Base-by-base conservation (phyloP, 2,888 invertebrate species). In the Megaustenia siamemsis region DNA sequence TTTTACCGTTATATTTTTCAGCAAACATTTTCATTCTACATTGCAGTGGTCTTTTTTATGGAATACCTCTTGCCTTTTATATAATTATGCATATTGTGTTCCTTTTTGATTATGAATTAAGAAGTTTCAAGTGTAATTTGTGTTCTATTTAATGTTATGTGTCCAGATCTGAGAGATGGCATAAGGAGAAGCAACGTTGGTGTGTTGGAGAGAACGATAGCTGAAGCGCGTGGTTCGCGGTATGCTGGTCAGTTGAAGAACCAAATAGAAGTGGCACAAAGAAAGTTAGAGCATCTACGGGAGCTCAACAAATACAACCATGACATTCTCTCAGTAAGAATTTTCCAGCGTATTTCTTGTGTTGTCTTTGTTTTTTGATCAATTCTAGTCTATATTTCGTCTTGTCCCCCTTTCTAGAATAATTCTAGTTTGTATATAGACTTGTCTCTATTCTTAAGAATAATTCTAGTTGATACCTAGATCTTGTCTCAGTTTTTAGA, bases 131-230 rank as follows among this genome's bases (percentile, higher is more conserved):
- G 6, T 60, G 10, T n/a, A n/a, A 10, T 6, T n/a, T 2, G 6
- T 60, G 60, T 60, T 60, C 15, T 49, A 15, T 49, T 49, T 49
- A 10, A 15, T 49, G 6, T 49, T 49, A n/a, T 49, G 49, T 60
- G 60, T 83, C 12, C 87, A 92, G 92, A 91, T 69, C 88, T 92
- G n/a, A 87, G 90, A 28, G 90, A 92, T 77, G 89, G 90, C 1
- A 89, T 91, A 49, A 81, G 90, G 86, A 84, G 92, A 43, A 86
- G 90, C 10, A 90, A 92, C 77, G 90, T 90, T 1, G 89, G 87
- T 0, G 89, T 91, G 24, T 86, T 92, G 53, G 91, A 91, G 56
- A 88, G 86, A 68, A 89, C 90, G 0, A 91, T 92, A 43, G 56
- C 86, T 35, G 89, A 89, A 28, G 90, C 89, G 4, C 86, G 89